Conservation (phyloP, 2,113 vertebrate species). For the Eupsittula cactorum region DNA sequence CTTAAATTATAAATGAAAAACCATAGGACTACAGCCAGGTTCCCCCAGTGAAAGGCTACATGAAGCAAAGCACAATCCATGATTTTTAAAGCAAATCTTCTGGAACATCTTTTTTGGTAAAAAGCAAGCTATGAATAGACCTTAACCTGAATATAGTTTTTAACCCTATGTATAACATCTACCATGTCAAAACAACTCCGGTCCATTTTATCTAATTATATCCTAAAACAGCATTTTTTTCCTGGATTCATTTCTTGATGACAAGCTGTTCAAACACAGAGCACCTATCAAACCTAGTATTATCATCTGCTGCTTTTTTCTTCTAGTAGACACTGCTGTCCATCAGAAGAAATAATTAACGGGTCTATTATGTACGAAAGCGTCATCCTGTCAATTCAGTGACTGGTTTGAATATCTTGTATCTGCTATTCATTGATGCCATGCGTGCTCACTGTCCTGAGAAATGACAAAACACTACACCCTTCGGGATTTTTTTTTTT, state of each 20-base stretch:
- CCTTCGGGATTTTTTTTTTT: slow-evolving; percentile 80
- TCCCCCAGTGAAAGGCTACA: background rate
- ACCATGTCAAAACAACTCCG: slow-evolving; percentile 65
- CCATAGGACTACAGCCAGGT: background rate
- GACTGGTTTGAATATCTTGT: slow-evolving; percentile 77
- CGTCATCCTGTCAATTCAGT: slow-evolving; percentile 73
- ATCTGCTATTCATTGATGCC: slow-evolving; percentile 76
- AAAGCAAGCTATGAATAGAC: slow-evolving; percentile 18
- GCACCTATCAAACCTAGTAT: slow-evolving; percentile 63
- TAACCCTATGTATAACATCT: slow-evolving; percentile 48
- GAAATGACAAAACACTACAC: slow-evolving; percentile 84
- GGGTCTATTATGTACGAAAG: slow-evolving; percentile 75
- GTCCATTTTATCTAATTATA: slow-evolving; percentile 71
- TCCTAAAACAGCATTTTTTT: slow-evolving; percentile 41
- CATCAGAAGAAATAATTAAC: slow-evolving; percentile 81
- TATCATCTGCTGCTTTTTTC: slow-evolving; percentile 66
- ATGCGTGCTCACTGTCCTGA: slow-evolving; percentile 83
- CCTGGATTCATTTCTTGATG: slow-evolving; percentile 55
- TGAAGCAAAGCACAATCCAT: background rate
- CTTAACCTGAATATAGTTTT: slow-evolving; percentile 28
- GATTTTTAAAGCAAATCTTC: background rate
- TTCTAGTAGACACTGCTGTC: slow-evolving; percentile 70
- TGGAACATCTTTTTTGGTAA: background rate
- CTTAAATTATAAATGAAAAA: background rate
- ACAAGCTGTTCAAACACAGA: slow-evolving; percentile 73